Base-by-base conservation (phyloP, 2,113 vertebrate species). In the Bucco capensis region DNA sequence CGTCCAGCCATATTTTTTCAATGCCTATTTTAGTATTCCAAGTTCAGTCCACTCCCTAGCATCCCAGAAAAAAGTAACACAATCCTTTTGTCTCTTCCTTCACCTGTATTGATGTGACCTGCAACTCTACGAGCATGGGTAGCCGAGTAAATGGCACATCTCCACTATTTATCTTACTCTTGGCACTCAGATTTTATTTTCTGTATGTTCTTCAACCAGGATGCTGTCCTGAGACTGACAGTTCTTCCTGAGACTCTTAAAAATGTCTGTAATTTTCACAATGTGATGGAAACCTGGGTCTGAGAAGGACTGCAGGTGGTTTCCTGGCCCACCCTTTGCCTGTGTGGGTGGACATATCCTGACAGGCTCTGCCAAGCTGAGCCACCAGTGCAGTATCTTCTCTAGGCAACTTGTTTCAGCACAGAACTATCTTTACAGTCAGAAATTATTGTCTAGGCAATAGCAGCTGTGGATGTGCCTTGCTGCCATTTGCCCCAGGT, bases 241-340 rank as follows among this genome's bases (percentile, higher is more conserved):
- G 33, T 16, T 76, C 53, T 76, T 89, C 64, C 40, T 3, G 14
- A 76, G 49, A 40, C 14, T 38, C 50, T 61, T 73, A 4, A 47
- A 76, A 64, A 66, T 8, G 28, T 24, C 56, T 0, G 0, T n/a
- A 0, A 27, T 47, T 83, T 70, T 70, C 60, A 35, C 13, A 4
- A 8, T 1, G 2, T n/a, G 37, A 70, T 44, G 64, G 50, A 35
- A 89, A 56, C 2, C 1, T 5, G 31, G 31, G 8, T n/a, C 42
- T 57, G 54, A 70, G 51, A 53, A 75, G 54, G 24, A 33, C 37
- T 51, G 33, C 40, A 40, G 21, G 54, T 70, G 11, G 31, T 49
- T 87, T 77, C 50, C 60, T 57, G 33, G 38, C 49, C 42, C n/a
- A 65, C 35, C n/a, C 35, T 60, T 76, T 35, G 19, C 50, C 46